A percentile compares a stretch with the other conserved stretches of the same genome.
These are phyloP conservation scores for Avahi laniger DNA, from an alignment of 2,797 vertebrate species.

Conservation along the genomic window DNA sequence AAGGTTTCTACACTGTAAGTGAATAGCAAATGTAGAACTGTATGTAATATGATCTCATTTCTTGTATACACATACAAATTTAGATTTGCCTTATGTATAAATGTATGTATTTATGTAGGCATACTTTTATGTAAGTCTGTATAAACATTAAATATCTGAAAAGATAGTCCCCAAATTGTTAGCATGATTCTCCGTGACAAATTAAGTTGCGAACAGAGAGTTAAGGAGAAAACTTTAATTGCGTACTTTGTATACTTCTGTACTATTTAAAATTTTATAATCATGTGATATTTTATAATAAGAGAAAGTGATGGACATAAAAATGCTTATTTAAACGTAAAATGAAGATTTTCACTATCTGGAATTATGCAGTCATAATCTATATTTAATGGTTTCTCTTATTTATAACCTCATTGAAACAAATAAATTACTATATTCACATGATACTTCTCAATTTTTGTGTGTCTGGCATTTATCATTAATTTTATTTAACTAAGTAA, in stretches of 20 bases:
- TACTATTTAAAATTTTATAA: constrained; percentile 17
- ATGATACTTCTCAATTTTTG: background rate
- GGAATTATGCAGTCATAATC: background rate
- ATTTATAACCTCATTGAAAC: background rate
- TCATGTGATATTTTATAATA: background rate
- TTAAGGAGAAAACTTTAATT: background rate
- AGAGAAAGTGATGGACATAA: background rate
- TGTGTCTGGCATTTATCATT: background rate
- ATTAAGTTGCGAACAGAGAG: background rate
- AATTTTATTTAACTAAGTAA: background rate
- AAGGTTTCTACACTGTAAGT: background rate
- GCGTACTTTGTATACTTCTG: background rate
- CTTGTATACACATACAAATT: background rate
- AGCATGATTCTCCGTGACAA: background rate
- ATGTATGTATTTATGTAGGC: background rate
- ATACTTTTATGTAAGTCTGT: background rate
- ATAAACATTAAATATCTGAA: background rate
- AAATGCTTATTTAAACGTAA: constrained; percentile 7
- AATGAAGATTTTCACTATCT: background rate
- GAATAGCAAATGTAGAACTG: background rate
- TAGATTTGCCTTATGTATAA: background rate
- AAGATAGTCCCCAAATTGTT: background rate
- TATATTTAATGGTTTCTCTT: background rate
- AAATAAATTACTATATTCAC: background rate
- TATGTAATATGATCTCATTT: background rate